These are phyloP conservation scores for Spodoptera frugiperda DNA, from an alignment of 1,140 invertebrate genomes.

Conservation along the genomic window DNA sequence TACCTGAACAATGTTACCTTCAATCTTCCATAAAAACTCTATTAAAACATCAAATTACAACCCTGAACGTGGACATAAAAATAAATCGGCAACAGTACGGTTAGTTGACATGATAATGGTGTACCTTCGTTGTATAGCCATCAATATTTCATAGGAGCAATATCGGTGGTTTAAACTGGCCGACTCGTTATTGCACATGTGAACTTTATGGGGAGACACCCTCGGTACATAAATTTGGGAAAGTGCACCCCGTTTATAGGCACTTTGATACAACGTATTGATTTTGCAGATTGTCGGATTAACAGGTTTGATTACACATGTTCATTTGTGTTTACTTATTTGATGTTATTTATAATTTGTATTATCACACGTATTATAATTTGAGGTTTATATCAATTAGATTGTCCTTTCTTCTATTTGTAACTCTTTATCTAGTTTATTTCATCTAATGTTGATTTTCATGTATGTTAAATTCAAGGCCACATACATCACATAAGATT, in stretches of 20 bases:
- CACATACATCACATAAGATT: no score
- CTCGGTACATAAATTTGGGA: conserved; percentile 81
- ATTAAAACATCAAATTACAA: neutral
- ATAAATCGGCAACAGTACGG: conserved; percentile 11
- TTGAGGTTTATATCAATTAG: no score
- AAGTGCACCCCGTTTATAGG: conserved; percentile 81
- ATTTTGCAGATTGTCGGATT: conserved; percentile 73
- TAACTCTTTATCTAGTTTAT: no score
- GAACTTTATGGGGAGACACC: conserved; percentile 82
- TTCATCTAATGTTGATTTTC: no score
- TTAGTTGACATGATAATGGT: conserved; percentile 57
- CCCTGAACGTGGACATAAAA: conserved; percentile 16
- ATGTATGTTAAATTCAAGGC: no score
- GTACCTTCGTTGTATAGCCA: conserved; percentile 48
- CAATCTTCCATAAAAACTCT: no score
- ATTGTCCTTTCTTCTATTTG: no score
- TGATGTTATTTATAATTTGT: neutral
- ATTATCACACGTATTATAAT: no score
- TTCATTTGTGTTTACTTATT: conserved; percentile 24
- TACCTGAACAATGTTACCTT: no score
- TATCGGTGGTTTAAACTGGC: conserved; percentile 80
- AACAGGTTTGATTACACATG: conserved; percentile 43
- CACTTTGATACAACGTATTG: conserved; percentile 77
- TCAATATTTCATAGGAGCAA: conserved; percentile 81
- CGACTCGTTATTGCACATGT: conserved; percentile 80